Evolutionary conservation across 2,797 vertebrate genomes (phyloP), one percentile per base, ranked within the genome.

Genomic region (Falco biarmicus): DNA sequence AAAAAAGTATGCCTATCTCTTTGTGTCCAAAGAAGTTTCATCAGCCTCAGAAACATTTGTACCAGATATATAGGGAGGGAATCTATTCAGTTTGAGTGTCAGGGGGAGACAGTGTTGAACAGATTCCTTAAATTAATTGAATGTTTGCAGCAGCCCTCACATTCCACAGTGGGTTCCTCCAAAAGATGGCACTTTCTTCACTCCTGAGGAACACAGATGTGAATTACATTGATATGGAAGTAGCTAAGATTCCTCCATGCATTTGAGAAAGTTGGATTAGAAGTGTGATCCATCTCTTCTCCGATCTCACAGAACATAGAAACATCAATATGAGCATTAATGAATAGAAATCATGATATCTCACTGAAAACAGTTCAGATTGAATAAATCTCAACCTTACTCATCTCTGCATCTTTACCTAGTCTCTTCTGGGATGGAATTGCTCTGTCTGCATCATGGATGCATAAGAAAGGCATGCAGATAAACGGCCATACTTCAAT

Each of bases 11-110:
- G 86, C 60, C 77, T 94, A 65, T 94, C 84, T 88, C 94, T 84
- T 89, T 87, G 51, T 83, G 63, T 96, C 94, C 96, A 95, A 34
- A 84, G 47, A 89, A 80, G 75, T 94, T 96, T 94, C 90, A 95
- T 94, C 81, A 69, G 10, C 6, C 20, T 85, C 63, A 86, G 71
- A 97, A 92, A 37, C 86, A 97, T 94, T 93, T 94, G 59, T 71
- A 79, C 93, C 79, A 90, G 56, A 90, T 53, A 29, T 3, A 20
- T 16, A 50, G 31, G 60, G 86, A 97, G 48, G 73, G 93, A 96
- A 96, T 93, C 39, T 65, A 84, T 82, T 66, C 56, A 37, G 50
- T 76, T 47, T 81, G 60, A 76, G 39, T 73, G 11, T 87, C 63
- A 92, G n/a, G 25, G 89, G 26, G 51, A 90, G 43, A 73, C 5